phyloP scores from a whole-genome alignment of 2,113 vertebrate species.

The Todiramphus saurophagus region DNA sequence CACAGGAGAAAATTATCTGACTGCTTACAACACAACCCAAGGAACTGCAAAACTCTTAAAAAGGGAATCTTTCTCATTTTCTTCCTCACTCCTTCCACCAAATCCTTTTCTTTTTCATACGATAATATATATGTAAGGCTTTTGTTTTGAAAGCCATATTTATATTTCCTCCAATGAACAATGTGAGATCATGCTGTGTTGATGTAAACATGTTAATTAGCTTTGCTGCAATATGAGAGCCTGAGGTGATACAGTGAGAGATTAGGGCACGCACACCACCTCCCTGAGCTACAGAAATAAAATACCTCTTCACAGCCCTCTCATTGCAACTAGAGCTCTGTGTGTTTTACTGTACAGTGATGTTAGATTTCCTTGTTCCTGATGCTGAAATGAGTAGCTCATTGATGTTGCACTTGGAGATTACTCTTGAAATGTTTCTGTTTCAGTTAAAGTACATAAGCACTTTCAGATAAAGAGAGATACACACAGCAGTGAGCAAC shows the following conservation, averaged over 20 bases:
- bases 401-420: neutral
- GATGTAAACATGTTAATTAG: conserved; percentile 55
- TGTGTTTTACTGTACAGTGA: neutral
- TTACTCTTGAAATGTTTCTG: neutral
- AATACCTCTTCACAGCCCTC: neutral
- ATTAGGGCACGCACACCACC: neutral
- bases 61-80: neutral
- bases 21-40: neutral
- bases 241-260: conserved; percentile 42
- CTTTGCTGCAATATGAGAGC: conserved; percentile 49
- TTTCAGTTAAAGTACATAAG: neutral
- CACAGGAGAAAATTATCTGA: neutral
- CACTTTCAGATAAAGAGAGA: neutral
- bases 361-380: neutral
- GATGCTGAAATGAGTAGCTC: neutral
- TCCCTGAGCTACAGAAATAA: conserved; percentile 14
- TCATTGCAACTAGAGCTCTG: neutral
- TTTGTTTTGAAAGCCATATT: conserved; percentile 11
- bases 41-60: neutral
- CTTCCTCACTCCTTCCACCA: neutral
- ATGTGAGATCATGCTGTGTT: conserved; percentile 13
- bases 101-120: neutral
- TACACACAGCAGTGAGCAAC: neutral
- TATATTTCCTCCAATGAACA: conserved; percentile 28
- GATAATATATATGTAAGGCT: neutral